Base-by-base conservation (phyloP, 2,888 invertebrate species). In the Nemotelus pantherinus region DNA sequence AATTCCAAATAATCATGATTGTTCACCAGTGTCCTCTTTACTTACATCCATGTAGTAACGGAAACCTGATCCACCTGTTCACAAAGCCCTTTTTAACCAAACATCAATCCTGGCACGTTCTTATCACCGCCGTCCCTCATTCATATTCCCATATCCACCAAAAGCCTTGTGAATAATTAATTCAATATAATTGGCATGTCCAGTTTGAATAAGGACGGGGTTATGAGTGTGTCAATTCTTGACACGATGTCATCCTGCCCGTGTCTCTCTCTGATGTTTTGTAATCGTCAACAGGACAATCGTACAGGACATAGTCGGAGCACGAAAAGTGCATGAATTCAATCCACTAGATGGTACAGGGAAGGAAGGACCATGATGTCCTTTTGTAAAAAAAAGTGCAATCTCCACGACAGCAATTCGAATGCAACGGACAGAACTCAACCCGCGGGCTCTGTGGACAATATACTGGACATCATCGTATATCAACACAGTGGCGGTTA, bases 101-200 rank as follows among this genome's bases (percentile, higher is more conserved):
- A 7, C 70, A 53, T 55, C 70, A 70, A 53, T 70, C 55, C 70
- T 53, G 70, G 70, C 70, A 70, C 70, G 70, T 70, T 70, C 70
- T 70, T 53, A 53, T 55, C 53, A 53, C 47, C 70, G 55, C 9
- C n/a, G 43, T 9, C 39, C 45, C 7, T 50, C 50, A 50, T 68
- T 50, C 70, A 43, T 70, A 45, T 53, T 10, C 43, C 3, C 43
- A 43, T n/a, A 10, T 10, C 45, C 55, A 70, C 55, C 70, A 55
- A 63, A 70, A 70, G 58, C 45, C 44, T 70, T 48, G 77, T 80
- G 80, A 80, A 80, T 80, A 77, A 80, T 76, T 80, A 78, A 80
- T 80, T 76, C 71, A 77, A 78, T 76, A 78, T 80, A 78, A 80
- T 80, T 80, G 80, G 78, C 76, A 80, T 78, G 76, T 78, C 72